Conservation (phyloP, 2,113 vertebrate genomes). For the Elachura formosa region DNA sequence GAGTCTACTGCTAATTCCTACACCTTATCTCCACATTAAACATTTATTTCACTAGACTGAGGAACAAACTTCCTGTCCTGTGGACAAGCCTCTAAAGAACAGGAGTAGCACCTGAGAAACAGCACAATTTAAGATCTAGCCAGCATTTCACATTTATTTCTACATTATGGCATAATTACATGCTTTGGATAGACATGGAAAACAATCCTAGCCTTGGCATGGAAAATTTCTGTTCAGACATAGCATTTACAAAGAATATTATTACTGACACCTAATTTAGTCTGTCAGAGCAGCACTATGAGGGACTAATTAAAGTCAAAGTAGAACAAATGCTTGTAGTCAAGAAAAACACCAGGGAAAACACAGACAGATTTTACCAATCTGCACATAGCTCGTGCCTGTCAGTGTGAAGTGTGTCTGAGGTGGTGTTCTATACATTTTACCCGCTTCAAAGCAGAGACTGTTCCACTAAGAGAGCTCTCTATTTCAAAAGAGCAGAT, state of each 20-base stretch:
- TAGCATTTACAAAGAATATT: neutral
- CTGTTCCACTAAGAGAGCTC: neutral
- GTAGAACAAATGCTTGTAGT: conserved; percentile 17
- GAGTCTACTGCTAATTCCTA: neutral
- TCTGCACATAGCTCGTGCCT: neutral
- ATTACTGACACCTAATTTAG: conserved; percentile 20
- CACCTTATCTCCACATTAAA: neutral
- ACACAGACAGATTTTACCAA: neutral
- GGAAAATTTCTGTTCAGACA: neutral
- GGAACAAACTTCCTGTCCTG: neutral
- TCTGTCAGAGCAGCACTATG: neutral
- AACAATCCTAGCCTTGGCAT: neutral
- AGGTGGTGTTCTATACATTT: neutral
- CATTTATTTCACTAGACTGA: neutral
- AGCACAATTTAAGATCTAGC: neutral
- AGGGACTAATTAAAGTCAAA: conserved; percentile 39
- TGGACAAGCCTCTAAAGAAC: neutral
- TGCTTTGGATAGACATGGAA: neutral
- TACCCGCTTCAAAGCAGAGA: neutral
- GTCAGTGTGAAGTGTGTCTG: neutral
- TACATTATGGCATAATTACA: neutral
- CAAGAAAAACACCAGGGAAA: conserved; percentile 7
- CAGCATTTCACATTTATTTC: neutral
- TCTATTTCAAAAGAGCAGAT: neutral
- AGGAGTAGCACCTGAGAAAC: neutral